These are phyloP conservation scores for Pelecanoides urinatrix DNA, from an alignment of 2,113 vertebrate genomes.

Conservation along the genomic window DNA sequence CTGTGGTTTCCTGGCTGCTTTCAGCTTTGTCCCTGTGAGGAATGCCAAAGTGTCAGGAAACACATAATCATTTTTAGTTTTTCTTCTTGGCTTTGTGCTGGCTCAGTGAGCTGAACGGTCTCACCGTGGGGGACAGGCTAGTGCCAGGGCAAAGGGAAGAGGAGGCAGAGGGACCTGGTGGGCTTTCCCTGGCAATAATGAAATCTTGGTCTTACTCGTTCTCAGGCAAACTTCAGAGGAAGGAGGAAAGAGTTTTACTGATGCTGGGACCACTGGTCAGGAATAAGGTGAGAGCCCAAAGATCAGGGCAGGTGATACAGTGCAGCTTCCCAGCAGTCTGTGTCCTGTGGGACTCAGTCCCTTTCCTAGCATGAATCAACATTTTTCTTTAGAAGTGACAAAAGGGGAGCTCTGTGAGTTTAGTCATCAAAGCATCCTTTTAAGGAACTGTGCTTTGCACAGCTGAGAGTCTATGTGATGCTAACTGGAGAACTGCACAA, in stretches of 20 bases:
- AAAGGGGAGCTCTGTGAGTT: background rate
- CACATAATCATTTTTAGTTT: accelerated
- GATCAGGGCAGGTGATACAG: background rate
- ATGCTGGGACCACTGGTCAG: background rate
- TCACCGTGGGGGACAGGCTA: background rate
- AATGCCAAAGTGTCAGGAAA: background rate
- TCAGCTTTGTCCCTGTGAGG: background rate
- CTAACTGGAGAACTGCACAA: background rate
- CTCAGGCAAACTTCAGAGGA: background rate
- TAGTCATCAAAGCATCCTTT: background rate
- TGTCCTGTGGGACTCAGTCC: background rate
- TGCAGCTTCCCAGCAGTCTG: background rate
- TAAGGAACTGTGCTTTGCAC: background rate
- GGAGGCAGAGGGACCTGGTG: background rate
- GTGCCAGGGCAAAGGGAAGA: background rate
- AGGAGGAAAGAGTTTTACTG: background rate
- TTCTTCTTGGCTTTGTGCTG: background rate
- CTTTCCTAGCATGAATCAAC: background rate
- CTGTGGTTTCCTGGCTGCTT: background rate
- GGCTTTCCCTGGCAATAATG: background rate
- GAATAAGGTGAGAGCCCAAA: background rate
- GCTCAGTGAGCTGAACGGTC: background rate
- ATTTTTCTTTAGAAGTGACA: background rate
- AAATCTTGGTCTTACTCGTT: background rate
- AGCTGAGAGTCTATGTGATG: background rate